These are phyloP conservation scores for Aphelocoma californica DNA, from an alignment of 2,797 vertebrate species.

Conservation along the genomic window DNA sequence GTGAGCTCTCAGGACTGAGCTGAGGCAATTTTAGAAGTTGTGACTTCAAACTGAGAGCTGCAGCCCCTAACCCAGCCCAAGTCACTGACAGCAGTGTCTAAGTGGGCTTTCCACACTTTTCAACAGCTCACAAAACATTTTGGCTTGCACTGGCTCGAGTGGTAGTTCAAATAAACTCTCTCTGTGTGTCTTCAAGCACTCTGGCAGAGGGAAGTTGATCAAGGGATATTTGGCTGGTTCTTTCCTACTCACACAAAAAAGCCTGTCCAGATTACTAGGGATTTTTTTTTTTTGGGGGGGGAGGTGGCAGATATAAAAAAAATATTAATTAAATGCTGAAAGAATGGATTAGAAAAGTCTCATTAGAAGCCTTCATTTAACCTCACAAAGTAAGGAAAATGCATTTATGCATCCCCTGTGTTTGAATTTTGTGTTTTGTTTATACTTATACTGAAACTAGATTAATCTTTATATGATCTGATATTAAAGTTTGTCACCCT, in stretches of 20 bases:
- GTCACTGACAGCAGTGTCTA: background rate
- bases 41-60: background rate
- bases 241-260: background rate
- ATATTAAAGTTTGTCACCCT: background rate
- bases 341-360: background rate
- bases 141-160: fast-evolving
- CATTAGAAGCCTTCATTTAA: background rate
- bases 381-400: background rate
- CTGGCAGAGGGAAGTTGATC: background rate
- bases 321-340: background rate
- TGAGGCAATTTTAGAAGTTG: background rate
- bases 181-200: background rate
- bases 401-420: background rate
- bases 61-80: background rate
- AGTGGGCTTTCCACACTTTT: background rate
- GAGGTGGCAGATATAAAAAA: background rate
- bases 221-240: background rate
- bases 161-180: background rate
- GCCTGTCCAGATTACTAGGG: too few relatives aligned
- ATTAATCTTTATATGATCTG: background rate
- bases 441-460: background rate
- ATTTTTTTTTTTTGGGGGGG: too few relatives aligned
- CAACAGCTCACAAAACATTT: background rate
- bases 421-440: background rate
- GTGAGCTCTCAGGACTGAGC: background rate